phyloP scores from a whole-genome alignment of 37 sponge, comb jelly and placozoan species.

The Spongia lamella region DNA sequence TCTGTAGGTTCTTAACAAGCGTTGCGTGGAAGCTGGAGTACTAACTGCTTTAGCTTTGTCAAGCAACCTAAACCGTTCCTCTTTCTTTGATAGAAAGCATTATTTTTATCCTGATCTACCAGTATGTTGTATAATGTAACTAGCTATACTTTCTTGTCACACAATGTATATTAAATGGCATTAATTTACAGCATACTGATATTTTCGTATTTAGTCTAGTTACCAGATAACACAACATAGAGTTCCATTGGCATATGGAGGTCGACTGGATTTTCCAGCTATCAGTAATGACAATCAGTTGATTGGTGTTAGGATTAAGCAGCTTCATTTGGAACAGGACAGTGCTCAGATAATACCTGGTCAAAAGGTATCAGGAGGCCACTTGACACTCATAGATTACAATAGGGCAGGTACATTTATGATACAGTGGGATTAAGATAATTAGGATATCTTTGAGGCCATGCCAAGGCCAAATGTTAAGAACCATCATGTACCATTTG shows the following conservation, averaged over 20 bases:
- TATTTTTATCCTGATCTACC: conserved; percentile 80
- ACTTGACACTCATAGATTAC: conserved; percentile 48
- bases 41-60: conserved; percentile 43
- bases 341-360: conserved; percentile 44
- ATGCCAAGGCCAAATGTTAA: too few species aligned
- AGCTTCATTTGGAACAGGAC: conserved; percentile 72
- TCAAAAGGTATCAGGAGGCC: not conserved
- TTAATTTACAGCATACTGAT: not conserved
- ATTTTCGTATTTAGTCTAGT: conserved; percentile 24
- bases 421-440: not conserved
- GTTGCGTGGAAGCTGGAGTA: conserved; percentile 60
- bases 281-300: not conserved
- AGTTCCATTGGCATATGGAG: conserved; percentile 58
- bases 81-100: conserved; percentile 75
- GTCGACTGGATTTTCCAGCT: conserved; percentile 24
- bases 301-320: conserved; percentile 14
- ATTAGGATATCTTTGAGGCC: too few species aligned
- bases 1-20: conserved; percentile 29
- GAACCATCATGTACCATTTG: too few species aligned
- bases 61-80: conserved; percentile 29
- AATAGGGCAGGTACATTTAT: conserved; percentile 50
- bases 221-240: conserved; percentile 74
- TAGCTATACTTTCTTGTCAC: too few species aligned
- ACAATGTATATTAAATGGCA: too few species aligned
- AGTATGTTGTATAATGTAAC: too few species aligned